Percentiles rank a stretch among this genome's conserved stretches.
These are phyloP conservation scores for Drosophila kambysellisi DNA, from an alignment of 2,888 invertebrate genomes.

Conservation along the genomic window DNA sequence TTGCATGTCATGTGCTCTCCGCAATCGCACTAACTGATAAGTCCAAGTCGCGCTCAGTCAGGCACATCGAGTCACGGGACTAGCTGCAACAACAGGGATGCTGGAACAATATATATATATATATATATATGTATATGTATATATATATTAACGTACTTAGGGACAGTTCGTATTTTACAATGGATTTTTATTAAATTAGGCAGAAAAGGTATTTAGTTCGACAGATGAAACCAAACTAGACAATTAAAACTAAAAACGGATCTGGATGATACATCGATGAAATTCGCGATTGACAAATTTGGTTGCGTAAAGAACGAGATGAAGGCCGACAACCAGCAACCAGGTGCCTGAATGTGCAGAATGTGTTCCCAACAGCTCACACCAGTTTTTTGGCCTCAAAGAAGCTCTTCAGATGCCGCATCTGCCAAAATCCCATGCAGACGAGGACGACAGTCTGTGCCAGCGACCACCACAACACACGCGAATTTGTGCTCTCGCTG, in stretches of 20 bases:
- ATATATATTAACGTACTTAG: background rate
- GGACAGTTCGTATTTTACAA: constrained; percentile 60
- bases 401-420: constrained; percentile 99
- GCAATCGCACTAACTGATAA: constrained; percentile 50
- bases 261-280: constrained; percentile 64
- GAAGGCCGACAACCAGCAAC: constrained; percentile 40
- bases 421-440: constrained; percentile 99
- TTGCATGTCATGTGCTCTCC: constrained; percentile 50
- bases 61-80: constrained; percentile 70
- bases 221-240: constrained; percentile 52
- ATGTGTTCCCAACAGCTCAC: constrained; percentile 32
- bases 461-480: constrained; percentile 98
- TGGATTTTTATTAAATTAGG: constrained; percentile 76
- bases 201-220: constrained; percentile 58
- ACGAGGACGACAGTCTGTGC: constrained; percentile 96
- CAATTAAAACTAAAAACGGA: constrained; percentile 63
- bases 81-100: constrained; percentile 42
- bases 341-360: constrained; percentile 1
- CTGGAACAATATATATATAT: background rate
- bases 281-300: constrained; percentile 53
- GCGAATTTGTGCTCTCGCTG: constrained; percentile 98
- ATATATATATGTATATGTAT: background rate
- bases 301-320: constrained; percentile 42
- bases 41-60: constrained; percentile 56
- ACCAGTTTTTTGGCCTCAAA: constrained; percentile 99